Conservation (phyloP, 2,888 invertebrate genomes). For the Drosophila helvetica region DNA sequence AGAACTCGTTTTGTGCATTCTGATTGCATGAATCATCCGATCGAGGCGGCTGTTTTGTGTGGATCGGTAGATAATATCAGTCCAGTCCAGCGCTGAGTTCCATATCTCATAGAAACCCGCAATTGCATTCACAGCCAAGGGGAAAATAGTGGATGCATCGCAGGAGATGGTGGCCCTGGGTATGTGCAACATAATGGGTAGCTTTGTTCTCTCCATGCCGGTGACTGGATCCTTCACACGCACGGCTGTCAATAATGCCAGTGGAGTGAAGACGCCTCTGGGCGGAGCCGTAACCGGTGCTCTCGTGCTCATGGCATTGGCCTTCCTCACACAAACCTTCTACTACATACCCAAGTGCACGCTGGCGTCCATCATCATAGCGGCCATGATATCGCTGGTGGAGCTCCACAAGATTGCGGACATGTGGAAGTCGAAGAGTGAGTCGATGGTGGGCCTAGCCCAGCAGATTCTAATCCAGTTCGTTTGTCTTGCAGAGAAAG, state of each 20-base stretch:
- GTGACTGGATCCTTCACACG: conserved; percentile 94
- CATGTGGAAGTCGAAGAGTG: conserved; percentile 93
- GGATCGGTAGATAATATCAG: neutral
- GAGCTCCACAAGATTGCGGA: conserved; percentile 88
- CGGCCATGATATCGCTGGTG: conserved; percentile 94
- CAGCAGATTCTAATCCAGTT: neutral
- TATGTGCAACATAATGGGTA: conserved; percentile 91
- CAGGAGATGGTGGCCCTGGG: conserved; percentile 96
- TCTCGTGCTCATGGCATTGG: conserved; percentile 91
- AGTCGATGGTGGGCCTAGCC: conserved; percentile 23
- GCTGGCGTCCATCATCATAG: conserved; percentile 93
- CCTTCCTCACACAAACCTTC: conserved; percentile 92
- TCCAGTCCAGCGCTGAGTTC: neutral
- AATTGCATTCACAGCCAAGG: conserved; percentile 86
- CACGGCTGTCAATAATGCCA: conserved; percentile 95
- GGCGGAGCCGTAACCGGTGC: conserved; percentile 91
- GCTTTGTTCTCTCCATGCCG: conserved; percentile 94
- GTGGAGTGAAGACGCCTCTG: conserved; percentile 93
- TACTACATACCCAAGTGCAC: conserved; percentile 94
- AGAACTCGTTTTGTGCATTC: neutral
- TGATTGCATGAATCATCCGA: neutral
- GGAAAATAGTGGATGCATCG: conserved; percentile 91
- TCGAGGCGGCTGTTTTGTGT: too few relatives aligned
- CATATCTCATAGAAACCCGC: too few relatives aligned
- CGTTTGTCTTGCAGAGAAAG: conserved; percentile 88